Evolutionary conservation across 2,797 vertebrate genomes (phyloP), one percentile per base, ranked within the genome.

Genomic region (Dipus sagitta): DNA sequence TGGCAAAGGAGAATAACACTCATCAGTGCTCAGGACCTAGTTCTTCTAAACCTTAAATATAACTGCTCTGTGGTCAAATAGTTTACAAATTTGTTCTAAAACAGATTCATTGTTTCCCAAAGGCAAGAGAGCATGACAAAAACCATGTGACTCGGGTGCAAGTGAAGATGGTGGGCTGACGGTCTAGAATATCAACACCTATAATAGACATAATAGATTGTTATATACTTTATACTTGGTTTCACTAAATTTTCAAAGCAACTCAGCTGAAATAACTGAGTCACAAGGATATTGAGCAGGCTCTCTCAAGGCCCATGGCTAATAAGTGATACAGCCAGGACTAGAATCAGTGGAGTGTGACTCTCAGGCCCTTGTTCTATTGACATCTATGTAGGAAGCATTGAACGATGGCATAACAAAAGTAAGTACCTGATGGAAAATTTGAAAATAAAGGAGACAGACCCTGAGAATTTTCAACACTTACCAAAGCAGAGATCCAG

Each of bases 81-180:
- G 34, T 76, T 80, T 72, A 32, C 47, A 71, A 75, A 77, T 38
- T 68, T 92, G 86, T 47, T 84, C 72, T 90, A 21, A 34, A 85
- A 92, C 24, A 84, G n/a, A 79, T 87, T 88, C 72, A 34, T 79
- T 93, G 65, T 92, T 92, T 92, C 67, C 82, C 76, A 54, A 82
- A 47, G 65, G 38, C 79, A 92, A 70, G 32, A 58, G 26, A 84
- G n/a, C 30, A 64, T 20, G 10, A 54, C 28, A 52, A 88, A 30
- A 93, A 80, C 6, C 58, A 67, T 34, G 28, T 17, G n/a, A n/a
- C n/a, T 52, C 67, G 32, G 24, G 60, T 18, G 6, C 28, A 91
- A 94, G 28, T 83, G 71, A 58, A 89, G 70, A 91, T 2, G 42
- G 42, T 85, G 68, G 24, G 18, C 78, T 80, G 3, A 83, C 26